phyloP scores from a whole-genome alignment of 2,888 invertebrate genomes.

The Kuschelorhynchus macadamiae region DNA sequence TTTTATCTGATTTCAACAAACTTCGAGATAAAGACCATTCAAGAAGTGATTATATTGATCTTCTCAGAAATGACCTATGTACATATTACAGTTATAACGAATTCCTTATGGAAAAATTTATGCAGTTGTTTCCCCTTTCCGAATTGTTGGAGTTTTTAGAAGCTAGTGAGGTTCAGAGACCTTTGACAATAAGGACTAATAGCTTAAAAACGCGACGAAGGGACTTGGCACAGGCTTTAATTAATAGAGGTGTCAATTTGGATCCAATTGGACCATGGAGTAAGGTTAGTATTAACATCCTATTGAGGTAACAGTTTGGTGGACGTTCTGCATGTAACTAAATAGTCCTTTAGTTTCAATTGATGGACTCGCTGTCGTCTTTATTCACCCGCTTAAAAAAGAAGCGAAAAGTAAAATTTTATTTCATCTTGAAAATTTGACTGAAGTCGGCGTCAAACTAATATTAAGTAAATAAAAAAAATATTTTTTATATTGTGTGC shows the following conservation, averaged over 20 bases:
- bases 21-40: constrained; percentile 79
- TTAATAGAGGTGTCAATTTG: constrained; percentile 96
- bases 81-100: constrained; percentile 97
- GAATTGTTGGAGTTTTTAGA: constrained; percentile 96
- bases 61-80: constrained; percentile 89
- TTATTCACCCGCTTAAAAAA: too few species aligned
- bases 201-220: constrained; percentile 92
- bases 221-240: constrained; percentile 94
- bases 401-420: too few species aligned
- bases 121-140: constrained; percentile 89
- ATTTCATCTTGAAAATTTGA: too few species aligned
- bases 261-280: constrained; percentile 99
- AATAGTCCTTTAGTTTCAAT: constrained; percentile 18
- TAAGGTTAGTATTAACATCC: constrained; percentile 82
- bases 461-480: too few species aligned
- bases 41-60: constrained; percentile 85
- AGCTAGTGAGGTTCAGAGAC: constrained; percentile 95
- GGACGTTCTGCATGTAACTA: background rate
- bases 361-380: too few species aligned
- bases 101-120: constrained; percentile 92
- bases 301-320: too few species aligned
- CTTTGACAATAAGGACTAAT: constrained; percentile 96
- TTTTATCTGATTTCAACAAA: constrained; percentile 84
- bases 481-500: too few species aligned
- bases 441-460: too few species aligned